Evolutionary conservation across 2,888 invertebrate genomes (phyloP).

Genomic region (Pristionchus maxplancki): DNA sequence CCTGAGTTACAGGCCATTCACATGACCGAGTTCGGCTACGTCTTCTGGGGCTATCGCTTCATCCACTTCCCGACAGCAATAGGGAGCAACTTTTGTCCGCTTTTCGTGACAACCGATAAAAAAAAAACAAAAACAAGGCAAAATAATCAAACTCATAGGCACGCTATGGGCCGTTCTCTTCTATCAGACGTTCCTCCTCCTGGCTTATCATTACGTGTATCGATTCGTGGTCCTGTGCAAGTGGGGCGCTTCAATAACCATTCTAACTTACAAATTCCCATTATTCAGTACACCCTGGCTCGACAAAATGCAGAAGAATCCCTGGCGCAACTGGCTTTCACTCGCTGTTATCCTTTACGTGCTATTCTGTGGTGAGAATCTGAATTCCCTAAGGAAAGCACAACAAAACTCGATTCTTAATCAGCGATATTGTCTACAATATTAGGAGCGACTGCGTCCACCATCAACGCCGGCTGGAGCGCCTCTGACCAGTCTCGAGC

Average conservation of each 20-base stretch:
- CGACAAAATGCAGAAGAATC: not conserved
- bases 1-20: not conserved
- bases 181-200: not conserved
- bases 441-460: not conserved
- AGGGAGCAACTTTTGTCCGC: no score
- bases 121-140: no score
- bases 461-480: not conserved
- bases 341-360: not conserved
- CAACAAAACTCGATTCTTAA: no score
- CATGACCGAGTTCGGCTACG: not conserved
- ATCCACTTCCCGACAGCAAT: not conserved
- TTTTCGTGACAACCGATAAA: no score
- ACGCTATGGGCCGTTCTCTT: not conserved
- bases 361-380: not conserved
- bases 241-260: no score
- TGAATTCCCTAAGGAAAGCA: no score
- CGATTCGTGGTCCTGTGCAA: not conserved
- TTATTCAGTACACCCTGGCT: not conserved
- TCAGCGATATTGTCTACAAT: no score
- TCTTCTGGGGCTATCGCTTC: not conserved
- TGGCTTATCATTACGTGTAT: not conserved
- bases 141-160: not conserved
- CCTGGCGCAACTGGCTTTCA: not conserved
- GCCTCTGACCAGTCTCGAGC: not conserved
- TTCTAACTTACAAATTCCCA: no score